Evolutionary conservation across 2,888 invertebrate species (phyloP), one percentile per base, ranked within the genome.

Genomic region (Thymelicus lineola): DNA sequence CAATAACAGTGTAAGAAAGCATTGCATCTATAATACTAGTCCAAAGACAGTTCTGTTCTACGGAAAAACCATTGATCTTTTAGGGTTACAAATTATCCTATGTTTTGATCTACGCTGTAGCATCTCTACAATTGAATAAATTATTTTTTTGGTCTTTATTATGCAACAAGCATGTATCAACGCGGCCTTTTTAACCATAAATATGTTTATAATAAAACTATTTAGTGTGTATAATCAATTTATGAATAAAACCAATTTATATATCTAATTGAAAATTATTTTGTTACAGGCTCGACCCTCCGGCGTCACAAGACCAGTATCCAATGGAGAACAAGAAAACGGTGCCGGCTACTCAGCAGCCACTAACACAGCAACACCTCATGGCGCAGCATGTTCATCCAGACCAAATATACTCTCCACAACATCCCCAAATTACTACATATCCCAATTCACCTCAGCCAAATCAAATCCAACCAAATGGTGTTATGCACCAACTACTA

Each of bases 201-300:
- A 28, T 28, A 28, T 28, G 1, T 2, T 28, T 5, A 28, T 28
- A 28, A 3, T 28, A 28, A 28, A 28, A 28, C 28, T 28, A 28
- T 28, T 28, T 28, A 28, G 28, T 5, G 28, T 28, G 28, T 28
- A 28, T 28, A 28, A 28, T 28, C 28, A 28, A 3, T 28, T 28
- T 28, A 28, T 28, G 1, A 45, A 45, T 45, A 10, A 45, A 45
- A 12, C 12, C 50, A 7, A 12, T 1, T 53, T 65, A 53, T 14
- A 14, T 50, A 65, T 46, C 38, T 3, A 73, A 62, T 48, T 42
- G 42, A 42, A 59, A 69, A 76, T 79, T 73, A 75, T 71, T 68
- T 90, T 89, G 86, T 93, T 93, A 62, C 91, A 96, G 96, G 96
- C 94, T 96, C 92, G 96, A 96, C 85, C 96, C 96, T 83, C 96